Percentiles rank a stretch among this genome's conserved stretches.
Evolutionary conservation across 1,140 invertebrate genomes (phyloP).

Genomic region (Ridgeia piscesae): DNA sequence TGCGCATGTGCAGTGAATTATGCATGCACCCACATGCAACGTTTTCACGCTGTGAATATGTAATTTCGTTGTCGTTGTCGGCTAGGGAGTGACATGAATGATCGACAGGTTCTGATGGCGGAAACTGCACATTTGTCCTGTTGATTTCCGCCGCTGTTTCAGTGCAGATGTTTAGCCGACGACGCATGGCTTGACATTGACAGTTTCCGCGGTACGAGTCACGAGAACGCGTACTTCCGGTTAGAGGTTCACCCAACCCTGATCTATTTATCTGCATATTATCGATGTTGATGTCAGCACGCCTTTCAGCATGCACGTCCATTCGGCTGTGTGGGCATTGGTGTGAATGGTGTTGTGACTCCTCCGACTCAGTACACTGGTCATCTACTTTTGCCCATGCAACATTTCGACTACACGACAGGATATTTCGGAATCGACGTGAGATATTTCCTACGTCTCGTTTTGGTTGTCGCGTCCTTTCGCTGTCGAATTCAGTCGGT

Average conservation of each 20-base stretch:
- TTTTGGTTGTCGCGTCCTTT: not conserved
- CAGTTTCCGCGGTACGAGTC: too few species aligned
- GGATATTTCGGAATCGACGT: too few species aligned
- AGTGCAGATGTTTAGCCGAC: not conserved
- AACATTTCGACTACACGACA: too few species aligned
- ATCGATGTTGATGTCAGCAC: not conserved
- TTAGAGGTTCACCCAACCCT: not conserved
- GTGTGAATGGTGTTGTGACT: not conserved
- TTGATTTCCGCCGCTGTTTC: too few species aligned
- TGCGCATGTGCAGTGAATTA: not conserved
- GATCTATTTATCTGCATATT: not conserved
- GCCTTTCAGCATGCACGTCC: not conserved
- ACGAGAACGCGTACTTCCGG: too few species aligned
- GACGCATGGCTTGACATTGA: not conserved
- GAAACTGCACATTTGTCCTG: too few species aligned
- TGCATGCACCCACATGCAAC: too few species aligned
- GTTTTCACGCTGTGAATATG: too few species aligned
- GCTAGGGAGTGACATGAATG: not conserved
- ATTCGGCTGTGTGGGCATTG: not conserved
- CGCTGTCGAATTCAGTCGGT: not conserved
- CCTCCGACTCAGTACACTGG: too few species aligned
- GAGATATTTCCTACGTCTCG: too few species aligned
- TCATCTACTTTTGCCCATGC: too few species aligned
- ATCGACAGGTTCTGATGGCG: not conserved
- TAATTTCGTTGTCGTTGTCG: too few species aligned